Conservation (phyloP, 2,888 invertebrate genomes). For the Archaeoteleia sp. region DNA sequence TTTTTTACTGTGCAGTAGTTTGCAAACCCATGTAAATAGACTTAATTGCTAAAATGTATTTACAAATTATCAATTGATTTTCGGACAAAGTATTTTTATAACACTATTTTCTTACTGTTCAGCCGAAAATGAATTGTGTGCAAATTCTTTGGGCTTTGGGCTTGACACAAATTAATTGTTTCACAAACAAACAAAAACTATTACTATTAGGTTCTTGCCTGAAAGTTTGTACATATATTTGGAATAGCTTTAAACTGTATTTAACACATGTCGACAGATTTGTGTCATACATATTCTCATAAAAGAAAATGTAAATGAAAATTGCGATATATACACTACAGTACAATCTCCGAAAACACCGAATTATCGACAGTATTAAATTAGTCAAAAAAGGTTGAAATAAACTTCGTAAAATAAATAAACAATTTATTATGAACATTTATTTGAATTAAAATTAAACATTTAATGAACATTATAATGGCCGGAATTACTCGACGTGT, state of each 20-base stretch:
- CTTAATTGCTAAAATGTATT: conserved; percentile 48
- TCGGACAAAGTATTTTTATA: conserved; percentile 19
- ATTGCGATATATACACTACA: too few species aligned
- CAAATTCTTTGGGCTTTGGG: conserved; percentile 46
- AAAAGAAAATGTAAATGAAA: not conserved
- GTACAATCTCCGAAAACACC: too few species aligned
- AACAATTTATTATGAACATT: conserved; percentile 38
- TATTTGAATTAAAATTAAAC: too few species aligned
- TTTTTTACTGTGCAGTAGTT: conserved; percentile 27
- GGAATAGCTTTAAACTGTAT: too few species aligned
- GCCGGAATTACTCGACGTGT: too few species aligned
- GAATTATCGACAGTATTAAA: not conserved
- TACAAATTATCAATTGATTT: conserved; percentile 44
- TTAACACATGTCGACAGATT: too few species aligned
- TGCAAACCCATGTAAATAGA: conserved; percentile 31
- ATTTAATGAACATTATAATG: too few species aligned
- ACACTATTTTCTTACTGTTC: too few species aligned
- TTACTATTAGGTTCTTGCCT: too few species aligned
- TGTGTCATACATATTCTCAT: too few species aligned
- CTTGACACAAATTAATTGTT: conserved; percentile 23
- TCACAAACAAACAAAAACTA: conserved; percentile 7
- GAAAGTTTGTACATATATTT: too few species aligned
- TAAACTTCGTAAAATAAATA: too few species aligned
- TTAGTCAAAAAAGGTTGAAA: not conserved
- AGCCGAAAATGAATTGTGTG: conserved; percentile 38